Base-by-base conservation (phyloP, 2,113 vertebrate species). In the Ceyx melanurus region DNA sequence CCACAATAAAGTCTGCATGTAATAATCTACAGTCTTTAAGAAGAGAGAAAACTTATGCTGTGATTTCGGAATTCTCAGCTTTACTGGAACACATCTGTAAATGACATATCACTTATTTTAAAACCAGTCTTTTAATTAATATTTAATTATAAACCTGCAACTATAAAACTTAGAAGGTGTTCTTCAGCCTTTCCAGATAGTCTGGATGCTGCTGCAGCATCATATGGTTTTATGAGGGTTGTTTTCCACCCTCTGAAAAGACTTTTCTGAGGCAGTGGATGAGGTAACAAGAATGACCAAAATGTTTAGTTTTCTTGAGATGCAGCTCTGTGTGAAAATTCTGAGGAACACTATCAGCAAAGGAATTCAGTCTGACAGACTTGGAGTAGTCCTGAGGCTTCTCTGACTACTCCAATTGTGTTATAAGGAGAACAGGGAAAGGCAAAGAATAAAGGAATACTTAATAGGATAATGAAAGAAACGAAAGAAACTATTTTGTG, bases 1-100 rank as follows among this genome's bases (percentile, higher is more conserved):
- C 71, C 78, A 91, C 75, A 89, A 87, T 96, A 94, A 95, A 95
- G 66, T 70, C 83, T 89, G 86, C 46, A 74, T 94, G 83, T 84
- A 96, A 92, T 93, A 96, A 94, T 71, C 87, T 85, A 35, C 78
- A 87, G 57, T 79, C 78, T 70, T 94, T 70, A 74, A 83, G 71
- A 62, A 92, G 86, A 95, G 43, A 79, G 70, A 89, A 96, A 95
- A 92, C 86, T 82, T 77, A 85, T 91, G 91, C 51, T 92, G 74
- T 80, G 87, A 87, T 77, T 93, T 90, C 74, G 74, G 60, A 14
- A 71, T 71, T 82, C 75, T 70, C 82, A 56, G 33, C 51, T 77
- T 77, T 67, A 61, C 78, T 56, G 51, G 54, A 29, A 23, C 4
- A 1, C 31, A 70, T 33, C 29, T 62, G 72, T 13, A 83, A 82